Evolutionary conservation across 2,797 vertebrate genomes (phyloP).

Genomic region (Amblyopsis hoosieri): DNA sequence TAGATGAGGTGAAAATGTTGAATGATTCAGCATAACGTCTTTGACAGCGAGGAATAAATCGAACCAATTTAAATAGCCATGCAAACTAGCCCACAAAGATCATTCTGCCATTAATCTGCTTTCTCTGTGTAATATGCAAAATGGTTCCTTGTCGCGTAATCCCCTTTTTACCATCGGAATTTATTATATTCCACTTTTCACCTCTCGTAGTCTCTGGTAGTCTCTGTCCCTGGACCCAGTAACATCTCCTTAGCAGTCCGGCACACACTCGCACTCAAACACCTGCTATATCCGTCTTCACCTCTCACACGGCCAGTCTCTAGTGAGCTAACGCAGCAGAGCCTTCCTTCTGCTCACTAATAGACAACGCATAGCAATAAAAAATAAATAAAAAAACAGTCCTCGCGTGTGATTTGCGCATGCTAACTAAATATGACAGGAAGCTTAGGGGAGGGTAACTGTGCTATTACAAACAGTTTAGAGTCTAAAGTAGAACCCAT

Average conservation of each 20-base stretch:
- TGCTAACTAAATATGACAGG: conserved; percentile 11
- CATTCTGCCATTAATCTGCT: neutral
- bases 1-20: neutral
- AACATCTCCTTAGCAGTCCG: neutral
- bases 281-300: neutral
- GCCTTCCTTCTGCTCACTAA: conserved; percentile 1
- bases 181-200: conserved; percentile 2
- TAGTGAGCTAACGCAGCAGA: conserved; percentile 1
- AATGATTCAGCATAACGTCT: neutral
- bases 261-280: neutral
- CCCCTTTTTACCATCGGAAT: neutral
- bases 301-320: neutral
- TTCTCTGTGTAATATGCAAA: conserved; percentile 5
- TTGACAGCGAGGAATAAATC: neutral
- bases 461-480: neutral
- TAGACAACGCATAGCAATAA: neutral
- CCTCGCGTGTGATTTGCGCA: neutral
- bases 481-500: neutral
- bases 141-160: neutral
- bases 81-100: neutral
- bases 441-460: conserved; percentile 10
- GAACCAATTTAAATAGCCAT: neutral
- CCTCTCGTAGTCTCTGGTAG: neutral
- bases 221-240: neutral
- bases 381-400: neutral